These are phyloP conservation scores for Heterodera carotae DNA, from an alignment of 1,140 invertebrate genomes.

Conservation along the genomic window DNA sequence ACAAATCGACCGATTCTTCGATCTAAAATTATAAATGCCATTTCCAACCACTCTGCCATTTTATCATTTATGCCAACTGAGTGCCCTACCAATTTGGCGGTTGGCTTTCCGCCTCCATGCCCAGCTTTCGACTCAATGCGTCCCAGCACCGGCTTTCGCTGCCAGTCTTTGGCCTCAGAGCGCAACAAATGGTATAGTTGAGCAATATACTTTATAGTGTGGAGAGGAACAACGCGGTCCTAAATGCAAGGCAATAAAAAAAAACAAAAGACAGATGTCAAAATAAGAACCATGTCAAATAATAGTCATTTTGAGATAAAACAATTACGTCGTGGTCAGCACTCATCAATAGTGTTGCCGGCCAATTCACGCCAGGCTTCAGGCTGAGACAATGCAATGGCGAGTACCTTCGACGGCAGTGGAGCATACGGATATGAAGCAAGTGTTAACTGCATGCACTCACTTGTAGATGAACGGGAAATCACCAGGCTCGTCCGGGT, in stretches of 20 bases:
- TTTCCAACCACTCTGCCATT: too few relatives aligned
- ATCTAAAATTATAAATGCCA: slow-evolving; percentile 40
- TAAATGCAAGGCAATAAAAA: neutral
- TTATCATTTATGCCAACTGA: too few relatives aligned
- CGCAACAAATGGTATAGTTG: slow-evolving; percentile 80
- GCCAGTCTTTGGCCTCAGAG: slow-evolving; percentile 70
- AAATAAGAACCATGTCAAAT: too few relatives aligned
- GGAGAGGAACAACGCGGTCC: slow-evolving; percentile 88
- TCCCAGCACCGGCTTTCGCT: slow-evolving; percentile 85
- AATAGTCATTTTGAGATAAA: too few relatives aligned
- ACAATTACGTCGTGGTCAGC: slow-evolving; percentile 83
- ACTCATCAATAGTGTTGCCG: slow-evolving; percentile 83
- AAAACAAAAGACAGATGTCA: too few relatives aligned
- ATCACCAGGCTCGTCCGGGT: slow-evolving; percentile 81
- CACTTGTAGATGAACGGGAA: slow-evolving; percentile 85
- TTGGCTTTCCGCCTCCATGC: slow-evolving; percentile 92
- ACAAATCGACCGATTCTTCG: slow-evolving; percentile 57
- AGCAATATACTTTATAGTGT: slow-evolving; percentile 91
- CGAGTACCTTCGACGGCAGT: slow-evolving; percentile 72
- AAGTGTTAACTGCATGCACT: too few relatives aligned
- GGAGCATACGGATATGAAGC: neutral
- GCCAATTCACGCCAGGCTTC: slow-evolving; percentile 74
- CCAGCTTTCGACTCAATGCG: slow-evolving; percentile 91
- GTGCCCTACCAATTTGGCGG: slow-evolving; percentile 74
- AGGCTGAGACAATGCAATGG: slow-evolving; percentile 87